Conservation (phyloP, 2,888 invertebrate genomes). For the Synanthedon myopaeformis region DNA sequence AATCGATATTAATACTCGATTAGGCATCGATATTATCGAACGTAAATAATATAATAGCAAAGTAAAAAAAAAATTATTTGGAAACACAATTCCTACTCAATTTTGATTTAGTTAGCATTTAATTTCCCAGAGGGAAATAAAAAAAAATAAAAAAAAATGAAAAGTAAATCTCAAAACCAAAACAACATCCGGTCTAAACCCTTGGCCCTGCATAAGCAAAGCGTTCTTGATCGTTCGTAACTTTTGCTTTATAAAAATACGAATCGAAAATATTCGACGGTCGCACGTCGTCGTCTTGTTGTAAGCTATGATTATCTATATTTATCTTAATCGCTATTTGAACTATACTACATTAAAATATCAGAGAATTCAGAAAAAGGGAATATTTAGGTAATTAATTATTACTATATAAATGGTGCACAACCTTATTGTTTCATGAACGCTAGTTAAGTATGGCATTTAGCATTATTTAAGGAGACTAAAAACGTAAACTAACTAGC, state of each 20-base stretch:
- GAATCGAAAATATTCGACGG: slow-evolving; percentile 69
- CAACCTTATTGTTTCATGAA: slow-evolving; percentile 70
- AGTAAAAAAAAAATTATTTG: background rate
- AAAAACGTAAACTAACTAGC: slow-evolving; percentile 39
- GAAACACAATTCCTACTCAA: background rate
- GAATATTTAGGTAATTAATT: slow-evolving; percentile 53
- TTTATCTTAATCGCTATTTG: slow-evolving; percentile 43
- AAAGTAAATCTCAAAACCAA: background rate
- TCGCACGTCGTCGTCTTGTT: slow-evolving; percentile 59
- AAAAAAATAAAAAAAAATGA: background rate
- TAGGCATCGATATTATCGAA: background rate
- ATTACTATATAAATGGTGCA: slow-evolving; percentile 67
- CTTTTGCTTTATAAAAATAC: slow-evolving; percentile 70
- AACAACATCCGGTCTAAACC: slow-evolving; percentile 20
- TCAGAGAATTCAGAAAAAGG: slow-evolving; percentile 69
- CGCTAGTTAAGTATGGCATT: slow-evolving; percentile 62
- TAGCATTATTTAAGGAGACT: slow-evolving; percentile 50
- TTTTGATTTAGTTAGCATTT: too few species aligned
- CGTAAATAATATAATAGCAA: too few species aligned
- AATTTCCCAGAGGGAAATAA: too few species aligned
- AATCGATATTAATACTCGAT: background rate
- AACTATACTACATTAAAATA: slow-evolving; percentile 66
- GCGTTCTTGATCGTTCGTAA: slow-evolving; percentile 62
- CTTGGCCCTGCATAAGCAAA: slow-evolving; percentile 67
- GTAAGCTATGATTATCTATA: slow-evolving; percentile 64